Conservation (phyloP, 2,797 vertebrate genomes). For the Odontamblyopus lacepedii region DNA sequence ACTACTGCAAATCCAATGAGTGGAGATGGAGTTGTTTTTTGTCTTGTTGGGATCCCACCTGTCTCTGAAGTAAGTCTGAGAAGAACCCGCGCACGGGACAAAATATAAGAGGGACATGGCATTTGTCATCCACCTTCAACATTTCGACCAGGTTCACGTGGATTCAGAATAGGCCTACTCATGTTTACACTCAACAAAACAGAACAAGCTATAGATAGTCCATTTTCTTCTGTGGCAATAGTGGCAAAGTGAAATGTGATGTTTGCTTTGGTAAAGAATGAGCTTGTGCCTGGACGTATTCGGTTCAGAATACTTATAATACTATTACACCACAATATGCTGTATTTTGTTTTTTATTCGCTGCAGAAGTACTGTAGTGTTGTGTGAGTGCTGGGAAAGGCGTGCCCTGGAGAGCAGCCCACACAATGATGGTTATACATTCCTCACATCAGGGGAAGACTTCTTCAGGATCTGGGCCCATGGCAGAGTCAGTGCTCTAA, state of each 20-base stretch:
- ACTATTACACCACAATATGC: neutral
- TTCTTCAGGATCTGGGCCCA: slow-evolving; percentile 22
- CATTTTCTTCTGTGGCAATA: neutral
- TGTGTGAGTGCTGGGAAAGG: neutral
- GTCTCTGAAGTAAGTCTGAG: slow-evolving; percentile 77
- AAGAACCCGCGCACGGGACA: neutral
- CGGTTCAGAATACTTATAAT: neutral
- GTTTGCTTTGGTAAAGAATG: neutral
- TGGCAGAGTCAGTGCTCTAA: slow-evolving; percentile 28
- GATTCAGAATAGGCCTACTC: neutral
- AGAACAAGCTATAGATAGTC: neutral
- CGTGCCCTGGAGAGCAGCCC: slow-evolving; percentile 4
- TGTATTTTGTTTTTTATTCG: neutral
- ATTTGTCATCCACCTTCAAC: neutral
- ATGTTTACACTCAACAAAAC: neutral
- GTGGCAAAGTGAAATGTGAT: neutral
- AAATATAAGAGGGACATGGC: too few relatives aligned
- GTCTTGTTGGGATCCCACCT: slow-evolving; percentile 94
- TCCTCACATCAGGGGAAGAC: slow-evolving; percentile 16
- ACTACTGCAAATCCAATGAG: slow-evolving; percentile 80
- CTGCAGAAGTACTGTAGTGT: neutral
- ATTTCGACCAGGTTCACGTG: neutral
- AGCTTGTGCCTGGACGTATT: neutral
- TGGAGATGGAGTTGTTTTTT: slow-evolving; percentile 96
- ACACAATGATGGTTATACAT: slow-evolving; percentile 5